phyloP scores from a whole-genome alignment of 2,113 vertebrate genomes.

The Buteo buteo region DNA sequence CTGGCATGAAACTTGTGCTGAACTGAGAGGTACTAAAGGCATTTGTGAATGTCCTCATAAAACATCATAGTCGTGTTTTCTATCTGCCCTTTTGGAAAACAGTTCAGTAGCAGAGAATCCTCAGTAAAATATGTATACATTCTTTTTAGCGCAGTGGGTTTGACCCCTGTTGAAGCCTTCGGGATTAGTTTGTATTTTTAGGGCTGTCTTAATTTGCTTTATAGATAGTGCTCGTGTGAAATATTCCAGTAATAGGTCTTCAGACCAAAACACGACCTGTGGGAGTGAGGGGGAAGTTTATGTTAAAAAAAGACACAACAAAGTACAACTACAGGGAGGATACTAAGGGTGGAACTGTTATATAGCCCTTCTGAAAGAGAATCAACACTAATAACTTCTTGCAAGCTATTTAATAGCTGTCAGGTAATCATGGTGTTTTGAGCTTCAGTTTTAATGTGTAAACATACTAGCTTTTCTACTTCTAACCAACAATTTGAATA shows the following conservation, averaged over 20 bases:
- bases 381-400: not conserved
- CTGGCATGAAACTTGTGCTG: not conserved
- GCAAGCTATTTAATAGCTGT: not conserved
- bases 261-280: not conserved
- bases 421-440: not conserved
- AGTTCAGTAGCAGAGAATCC: not conserved
- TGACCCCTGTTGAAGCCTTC: not conserved
- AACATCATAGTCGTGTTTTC: not conserved
- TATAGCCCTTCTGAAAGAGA: not conserved
- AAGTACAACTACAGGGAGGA: not conserved
- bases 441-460: not conserved
- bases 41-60: not conserved
- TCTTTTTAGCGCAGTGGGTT: not conserved
- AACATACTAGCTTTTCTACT: conserved; percentile 35
- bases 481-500: not conserved
- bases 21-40: not conserved
- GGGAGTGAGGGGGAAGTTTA: not conserved
- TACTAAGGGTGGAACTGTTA: conserved; percentile 19
- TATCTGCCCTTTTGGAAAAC: not conserved
- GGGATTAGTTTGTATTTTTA: not conserved
- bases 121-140: not conserved
- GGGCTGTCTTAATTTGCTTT: not conserved
- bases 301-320: conserved; percentile 2
- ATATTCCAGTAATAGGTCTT: not conserved
- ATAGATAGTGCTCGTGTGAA: not conserved